These are phyloP conservation scores for Aspidapion aeneum DNA, from an alignment of 2,888 invertebrate genomes.

Conservation along the genomic window DNA sequence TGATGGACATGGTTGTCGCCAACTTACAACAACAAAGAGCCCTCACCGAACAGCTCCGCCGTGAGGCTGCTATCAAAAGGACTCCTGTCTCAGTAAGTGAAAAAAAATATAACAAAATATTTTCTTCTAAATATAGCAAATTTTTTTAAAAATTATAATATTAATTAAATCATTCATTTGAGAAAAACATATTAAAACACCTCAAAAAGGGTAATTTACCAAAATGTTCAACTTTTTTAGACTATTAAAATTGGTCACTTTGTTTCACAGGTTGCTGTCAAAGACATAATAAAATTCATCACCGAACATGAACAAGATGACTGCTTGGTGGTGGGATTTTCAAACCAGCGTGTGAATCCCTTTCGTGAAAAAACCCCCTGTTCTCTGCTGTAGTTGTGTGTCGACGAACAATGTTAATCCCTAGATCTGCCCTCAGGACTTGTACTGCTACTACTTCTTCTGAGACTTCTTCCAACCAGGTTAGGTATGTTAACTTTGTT, in stretches of 20 bases:
- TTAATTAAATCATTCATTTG: too few species aligned
- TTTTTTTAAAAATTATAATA: too few species aligned
- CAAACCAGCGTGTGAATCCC: conserved; percentile 92
- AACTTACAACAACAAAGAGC: conserved; percentile 92
- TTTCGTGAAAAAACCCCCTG: conserved; percentile 93
- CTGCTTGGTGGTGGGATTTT: conserved; percentile 88
- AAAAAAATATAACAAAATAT: too few species aligned
- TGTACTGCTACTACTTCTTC: too few species aligned
- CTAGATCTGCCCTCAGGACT: background rate
- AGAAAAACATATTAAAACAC: too few species aligned
- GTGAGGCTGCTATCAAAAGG: conserved; percentile 85
- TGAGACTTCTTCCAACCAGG: too few species aligned
- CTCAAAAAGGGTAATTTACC: too few species aligned
- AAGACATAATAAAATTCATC: conserved; percentile 88
- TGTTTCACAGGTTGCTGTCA: conserved; percentile 58
- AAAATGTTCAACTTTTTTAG: too few species aligned
- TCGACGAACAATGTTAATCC: background rate
- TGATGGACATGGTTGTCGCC: conserved; percentile 92
- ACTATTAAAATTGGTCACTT: too few species aligned
- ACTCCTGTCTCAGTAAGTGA: conserved; percentile 75
- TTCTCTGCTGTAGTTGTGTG: conserved; percentile 64
- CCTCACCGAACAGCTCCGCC: conserved; percentile 88
- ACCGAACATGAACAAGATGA: conserved; percentile 91
- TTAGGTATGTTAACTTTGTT: too few species aligned
- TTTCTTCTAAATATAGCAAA: too few species aligned